These are phyloP conservation scores for Sturnus vulgaris DNA, from an alignment of 2,113 vertebrate species.

Conservation along the genomic window DNA sequence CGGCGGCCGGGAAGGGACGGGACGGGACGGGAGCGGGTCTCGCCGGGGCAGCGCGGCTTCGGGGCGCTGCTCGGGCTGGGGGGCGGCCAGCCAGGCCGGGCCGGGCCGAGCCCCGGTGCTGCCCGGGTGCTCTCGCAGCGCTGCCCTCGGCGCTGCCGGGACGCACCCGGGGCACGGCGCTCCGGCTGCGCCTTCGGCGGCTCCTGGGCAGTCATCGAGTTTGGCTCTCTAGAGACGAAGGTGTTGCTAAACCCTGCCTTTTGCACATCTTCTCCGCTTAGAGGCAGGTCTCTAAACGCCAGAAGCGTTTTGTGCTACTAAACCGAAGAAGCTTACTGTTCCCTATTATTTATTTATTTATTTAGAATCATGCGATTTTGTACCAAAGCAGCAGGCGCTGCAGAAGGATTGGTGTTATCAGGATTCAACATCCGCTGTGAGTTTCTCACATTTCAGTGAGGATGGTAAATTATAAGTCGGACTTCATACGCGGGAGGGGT, in stretches of 20 bases:
- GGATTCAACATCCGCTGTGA: background rate
- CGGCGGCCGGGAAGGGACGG: background rate
- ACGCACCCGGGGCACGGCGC: accelerated
- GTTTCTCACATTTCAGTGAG: background rate
- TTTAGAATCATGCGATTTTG: background rate
- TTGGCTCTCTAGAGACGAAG: accelerated
- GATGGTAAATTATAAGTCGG: background rate
- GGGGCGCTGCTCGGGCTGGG: background rate
- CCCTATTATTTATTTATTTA: background rate
- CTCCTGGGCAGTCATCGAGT: accelerated
- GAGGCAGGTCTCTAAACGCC: background rate
- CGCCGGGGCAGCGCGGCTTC: background rate
- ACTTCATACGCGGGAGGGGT: background rate
- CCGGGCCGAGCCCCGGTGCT: no score
- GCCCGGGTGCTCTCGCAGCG: background rate
- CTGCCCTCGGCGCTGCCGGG: background rate
- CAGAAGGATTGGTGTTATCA: background rate
- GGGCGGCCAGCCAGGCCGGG: no score
- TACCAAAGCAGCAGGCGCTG: background rate
- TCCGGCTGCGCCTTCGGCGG: background rate
- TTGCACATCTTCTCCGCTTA: no score
- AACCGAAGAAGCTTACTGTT: background rate
- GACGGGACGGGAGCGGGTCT: background rate
- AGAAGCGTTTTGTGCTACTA: background rate
- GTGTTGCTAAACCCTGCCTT: background rate